Percentiles rank a stretch among this genome's conserved stretches.
Evolutionary conservation across 2,888 invertebrate genomes (phyloP).

Genomic region (Dendrolimus pini): DNA sequence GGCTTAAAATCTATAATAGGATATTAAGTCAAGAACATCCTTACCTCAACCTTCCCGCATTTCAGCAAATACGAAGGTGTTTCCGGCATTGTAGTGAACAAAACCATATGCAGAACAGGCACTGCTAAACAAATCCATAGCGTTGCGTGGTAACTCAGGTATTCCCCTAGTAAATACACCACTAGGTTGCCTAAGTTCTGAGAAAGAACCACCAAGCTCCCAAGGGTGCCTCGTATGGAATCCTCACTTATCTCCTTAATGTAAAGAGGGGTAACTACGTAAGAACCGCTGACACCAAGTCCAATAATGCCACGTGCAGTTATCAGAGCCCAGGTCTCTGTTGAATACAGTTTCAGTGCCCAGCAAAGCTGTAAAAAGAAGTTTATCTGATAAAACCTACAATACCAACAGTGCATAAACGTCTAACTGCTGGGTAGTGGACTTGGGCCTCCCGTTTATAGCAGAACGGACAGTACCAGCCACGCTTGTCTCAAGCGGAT

Average conservation of each 20-base stretch:
- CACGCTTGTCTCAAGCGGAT: no score
- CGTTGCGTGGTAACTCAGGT: slow-evolving; percentile 51
- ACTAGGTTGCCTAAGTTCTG: slow-evolving; percentile 61
- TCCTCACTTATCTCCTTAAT: slow-evolving; percentile 69
- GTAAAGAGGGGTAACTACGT: slow-evolving; percentile 64
- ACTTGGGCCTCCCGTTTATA: no score
- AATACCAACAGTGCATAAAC: no score
- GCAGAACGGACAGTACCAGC: no score
- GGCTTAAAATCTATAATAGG: no score
- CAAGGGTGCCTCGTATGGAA: slow-evolving; percentile 56
- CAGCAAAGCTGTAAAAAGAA: slow-evolving; percentile 46
- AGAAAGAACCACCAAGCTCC: slow-evolving; percentile 56
- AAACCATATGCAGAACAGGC: slow-evolving; percentile 52
- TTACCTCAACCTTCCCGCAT: slow-evolving; percentile 59
- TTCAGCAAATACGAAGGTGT: slow-evolving; percentile 63
- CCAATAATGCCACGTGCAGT: slow-evolving; percentile 59
- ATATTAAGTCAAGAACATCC: slow-evolving; percentile 8
- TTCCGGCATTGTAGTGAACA: slow-evolving; percentile 62
- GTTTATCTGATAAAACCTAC: not conserved
- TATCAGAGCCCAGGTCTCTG: slow-evolving; percentile 61
- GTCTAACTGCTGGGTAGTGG: no score
- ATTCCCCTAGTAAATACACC: slow-evolving; percentile 59
- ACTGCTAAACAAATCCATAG: slow-evolving; percentile 60
- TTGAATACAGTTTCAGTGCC: slow-evolving; percentile 58
- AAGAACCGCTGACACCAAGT: slow-evolving; percentile 57